A percentile compares a stretch with the other conserved stretches of the same genome.
Evolutionary conservation across 2,888 invertebrate species (phyloP).

Genomic region (Clitarchus hookeri): DNA sequence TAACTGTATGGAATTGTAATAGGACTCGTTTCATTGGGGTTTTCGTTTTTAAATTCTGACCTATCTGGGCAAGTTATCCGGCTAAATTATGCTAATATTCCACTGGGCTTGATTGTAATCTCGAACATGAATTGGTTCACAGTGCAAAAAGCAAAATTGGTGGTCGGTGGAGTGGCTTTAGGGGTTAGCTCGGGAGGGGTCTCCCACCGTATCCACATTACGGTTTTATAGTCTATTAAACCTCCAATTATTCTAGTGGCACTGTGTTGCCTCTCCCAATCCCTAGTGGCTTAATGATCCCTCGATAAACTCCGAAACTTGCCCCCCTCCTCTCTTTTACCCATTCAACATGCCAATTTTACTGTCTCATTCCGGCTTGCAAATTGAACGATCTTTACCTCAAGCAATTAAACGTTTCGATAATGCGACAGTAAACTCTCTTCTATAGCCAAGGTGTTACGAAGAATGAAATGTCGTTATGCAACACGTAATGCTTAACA

Average conservation of each 20-base stretch:
- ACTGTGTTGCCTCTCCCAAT: neutral
- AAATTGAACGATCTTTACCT: neutral
- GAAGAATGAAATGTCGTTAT: too few species aligned
- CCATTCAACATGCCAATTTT: neutral
- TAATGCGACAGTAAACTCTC: neutral
- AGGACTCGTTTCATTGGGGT: too few species aligned
- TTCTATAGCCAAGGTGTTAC: neutral
- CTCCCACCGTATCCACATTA: neutral
- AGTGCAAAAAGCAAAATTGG: neutral
- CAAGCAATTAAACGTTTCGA: neutral
- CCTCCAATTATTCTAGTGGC: neutral
- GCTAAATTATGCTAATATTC: neutral
- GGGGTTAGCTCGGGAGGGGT: too few species aligned
- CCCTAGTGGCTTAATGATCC: neutral
- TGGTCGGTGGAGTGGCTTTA: too few species aligned
- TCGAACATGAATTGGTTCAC: neutral
- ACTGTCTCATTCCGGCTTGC: neutral
- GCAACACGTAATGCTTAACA: too few species aligned
- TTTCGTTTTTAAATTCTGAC: neutral
- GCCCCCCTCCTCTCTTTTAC: neutral
- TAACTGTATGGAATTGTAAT: too few species aligned
- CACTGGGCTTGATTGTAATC: neutral
- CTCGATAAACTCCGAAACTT: neutral
- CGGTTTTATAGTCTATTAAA: conserved; percentile 14
- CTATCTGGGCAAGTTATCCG: neutral